Percentiles rank a stretch among this genome's conserved stretches.
phyloP scores from a whole-genome alignment of 92 coral and sea anemone genomes.

The Isaurus tuberculatus region DNA sequence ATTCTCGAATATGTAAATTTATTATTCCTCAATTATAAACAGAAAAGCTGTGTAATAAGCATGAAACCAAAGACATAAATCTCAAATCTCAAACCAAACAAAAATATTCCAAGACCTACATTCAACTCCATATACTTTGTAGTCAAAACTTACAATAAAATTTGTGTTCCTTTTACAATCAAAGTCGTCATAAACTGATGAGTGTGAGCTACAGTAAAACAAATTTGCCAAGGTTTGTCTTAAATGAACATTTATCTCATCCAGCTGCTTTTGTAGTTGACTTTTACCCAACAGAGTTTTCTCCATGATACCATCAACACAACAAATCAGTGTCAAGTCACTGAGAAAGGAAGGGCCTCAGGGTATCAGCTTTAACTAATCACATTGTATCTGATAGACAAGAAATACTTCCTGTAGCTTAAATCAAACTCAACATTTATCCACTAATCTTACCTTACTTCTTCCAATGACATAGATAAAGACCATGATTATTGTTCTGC shows the following conservation, averaged over 20 bases:
- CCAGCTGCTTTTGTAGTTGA: constrained; percentile 14
- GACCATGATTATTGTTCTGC: constrained; percentile 51
- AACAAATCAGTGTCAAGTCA: not conserved
- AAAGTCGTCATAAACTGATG: not conserved
- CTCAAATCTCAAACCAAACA: not conserved
- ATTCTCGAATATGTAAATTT: no score
- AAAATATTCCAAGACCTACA: not conserved
- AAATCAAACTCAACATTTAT: not conserved
- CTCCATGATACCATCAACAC: constrained; percentile 9
- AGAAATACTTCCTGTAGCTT: constrained; percentile 29
- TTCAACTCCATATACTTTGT: not conserved
- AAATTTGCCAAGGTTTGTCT: constrained; percentile 25
- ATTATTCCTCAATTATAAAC: no score
- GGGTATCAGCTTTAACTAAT: not conserved
- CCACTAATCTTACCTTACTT: constrained; percentile 54
- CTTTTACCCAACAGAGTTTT: constrained; percentile 36
- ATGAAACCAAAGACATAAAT: no score
- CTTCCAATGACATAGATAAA: constrained; percentile 65
- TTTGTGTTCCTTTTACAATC: not conserved
- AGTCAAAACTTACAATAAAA: not conserved
- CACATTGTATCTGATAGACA: not conserved
- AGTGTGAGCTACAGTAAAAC: not conserved
- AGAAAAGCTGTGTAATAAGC: no score
- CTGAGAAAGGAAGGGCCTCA: not conserved
- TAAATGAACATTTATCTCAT: constrained; percentile 16